Base-by-base conservation (phyloP, 2,888 invertebrate genomes). In the Carcina quercana region DNA sequence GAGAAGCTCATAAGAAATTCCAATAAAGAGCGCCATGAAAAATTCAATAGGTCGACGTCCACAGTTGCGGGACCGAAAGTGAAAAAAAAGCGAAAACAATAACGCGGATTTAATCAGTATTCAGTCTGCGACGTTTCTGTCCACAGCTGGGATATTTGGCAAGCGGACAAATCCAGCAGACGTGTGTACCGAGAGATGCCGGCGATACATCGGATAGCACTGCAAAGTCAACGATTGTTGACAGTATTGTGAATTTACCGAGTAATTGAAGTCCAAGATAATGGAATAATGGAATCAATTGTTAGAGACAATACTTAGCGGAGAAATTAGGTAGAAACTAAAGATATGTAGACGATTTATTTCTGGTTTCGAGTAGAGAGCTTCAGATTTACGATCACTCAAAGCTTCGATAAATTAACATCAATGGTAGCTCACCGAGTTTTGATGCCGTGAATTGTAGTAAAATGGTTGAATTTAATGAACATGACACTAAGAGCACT, bases 141-240 rank as follows among this genome's bases (percentile, higher is more conserved):
- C 68, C 69, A 63, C 76, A 74, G 73, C 72, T 71, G 76, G 65
- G 67, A 60, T 65, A 72, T 80, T 83, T 82, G 80, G 78, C 79
- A 75, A 66, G 50, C 59, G 62, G 59, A 70, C 70, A 70, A 69
- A 52, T 61, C 59, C 57, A 59, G 58, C 45, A 50, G 47, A 43
- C 41, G 35, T 34, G n/a, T n/a, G 40, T 46, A 53, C 55, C 47
- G 49, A 51, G 35, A 46, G 44, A 54, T 53, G 54, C 52, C 46
- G 51, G 50, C 50, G 45, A 41, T 48, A 36, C 35, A 55, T 50
- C 56, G n/a, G 51, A 40, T 53, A 50, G 42, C 50, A 48, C 49
- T 46, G 52, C 60, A 58, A 55, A 51, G 55, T 54, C 59, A 45
- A 46, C 43, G 47, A 43, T 42, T 60, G 64, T 59, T 59, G 66